Evolutionary conservation across 2,113 vertebrate genomes (phyloP), one percentile per base, ranked within the genome.

Genomic region (Lonchura striata): DNA sequence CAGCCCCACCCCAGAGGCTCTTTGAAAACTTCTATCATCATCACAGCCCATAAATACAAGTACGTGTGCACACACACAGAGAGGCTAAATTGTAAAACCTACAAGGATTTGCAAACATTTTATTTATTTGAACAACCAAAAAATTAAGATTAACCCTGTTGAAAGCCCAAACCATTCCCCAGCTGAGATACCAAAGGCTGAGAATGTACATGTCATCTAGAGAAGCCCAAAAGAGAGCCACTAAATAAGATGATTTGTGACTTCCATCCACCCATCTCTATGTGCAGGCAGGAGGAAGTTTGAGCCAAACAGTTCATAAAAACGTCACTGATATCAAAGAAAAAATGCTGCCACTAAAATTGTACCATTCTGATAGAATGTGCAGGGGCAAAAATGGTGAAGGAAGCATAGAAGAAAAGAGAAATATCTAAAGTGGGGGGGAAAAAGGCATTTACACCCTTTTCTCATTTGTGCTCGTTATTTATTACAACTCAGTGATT

Each of bases 1-100:
- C 18, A 82, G 20, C 18, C 8, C 10, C 2, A 0, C 3, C 8
- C 15, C 15, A 53, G 22, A 20, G 25, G 69, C 20, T n/a, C 39
- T 76, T 20, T 41, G 33, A 20, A 74, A 92, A 86, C 27, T 68
- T 6, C 30, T 27, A 1, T 16, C 18, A 68, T 18, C 39, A 31
- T 20, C 59, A 65, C 1, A 46, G 64, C 44, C 37, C 53, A 72
- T 1, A 1, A 4, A 27, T 1, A 50, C 15, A 50, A 57, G 22
- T 3, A 77, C 28, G 15, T n/a, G 56, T 10, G 3, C 16, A 39
- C 25, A 79, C 14, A 42, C 27, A 63, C 33, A 52, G 3, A 7
- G 4, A 77, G 47, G 30, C 12, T 78, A 78, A 65, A 70, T 4
- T 37, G 25, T 20, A 82, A 87, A 85, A 37, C 8, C 79, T 30